Percentiles rank a stretch among this genome's conserved stretches.
Evolutionary conservation across 2,113 vertebrate genomes (phyloP).

Genomic region (Festucalex cinctus): DNA sequence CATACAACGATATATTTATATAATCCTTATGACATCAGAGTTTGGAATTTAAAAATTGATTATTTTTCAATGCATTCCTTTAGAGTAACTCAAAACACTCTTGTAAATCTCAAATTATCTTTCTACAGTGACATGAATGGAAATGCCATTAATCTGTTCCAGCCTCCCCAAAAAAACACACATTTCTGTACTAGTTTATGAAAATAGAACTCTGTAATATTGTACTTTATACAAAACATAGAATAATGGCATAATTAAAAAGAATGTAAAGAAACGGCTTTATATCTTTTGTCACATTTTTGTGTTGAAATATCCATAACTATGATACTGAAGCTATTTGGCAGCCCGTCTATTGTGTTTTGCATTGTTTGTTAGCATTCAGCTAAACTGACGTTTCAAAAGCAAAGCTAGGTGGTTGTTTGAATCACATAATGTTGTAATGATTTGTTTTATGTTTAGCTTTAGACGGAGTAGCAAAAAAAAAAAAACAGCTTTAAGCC

Average conservation of each 20-base stretch:
- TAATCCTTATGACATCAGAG: conserved; percentile 27
- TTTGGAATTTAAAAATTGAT: conserved; percentile 26
- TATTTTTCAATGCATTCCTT: background rate
- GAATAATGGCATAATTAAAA: too few relatives aligned
- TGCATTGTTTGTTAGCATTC: background rate
- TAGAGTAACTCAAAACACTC: background rate
- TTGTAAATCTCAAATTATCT: too few relatives aligned
- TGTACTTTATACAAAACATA: too few relatives aligned
- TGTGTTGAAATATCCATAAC: background rate
- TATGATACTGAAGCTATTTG: background rate
- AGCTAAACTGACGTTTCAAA: background rate
- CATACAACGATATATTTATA: conserved; percentile 10
- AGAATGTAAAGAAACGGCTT: too few relatives aligned
- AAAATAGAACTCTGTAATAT: too few relatives aligned
- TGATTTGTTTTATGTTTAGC: background rate
- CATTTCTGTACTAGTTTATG: too few relatives aligned
- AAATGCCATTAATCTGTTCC: too few relatives aligned
- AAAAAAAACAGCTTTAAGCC: background rate
- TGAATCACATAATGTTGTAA: background rate
- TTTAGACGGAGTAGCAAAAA: background rate
- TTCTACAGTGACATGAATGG: too few relatives aligned
- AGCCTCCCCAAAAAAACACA: too few relatives aligned
- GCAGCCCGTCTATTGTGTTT: background rate
- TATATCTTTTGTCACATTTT: background rate
- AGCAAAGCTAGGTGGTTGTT: too few relatives aligned